These are phyloP conservation scores for Rhinogobius similis DNA, from an alignment of 2,113 vertebrate genomes.

Conservation along the genomic window DNA sequence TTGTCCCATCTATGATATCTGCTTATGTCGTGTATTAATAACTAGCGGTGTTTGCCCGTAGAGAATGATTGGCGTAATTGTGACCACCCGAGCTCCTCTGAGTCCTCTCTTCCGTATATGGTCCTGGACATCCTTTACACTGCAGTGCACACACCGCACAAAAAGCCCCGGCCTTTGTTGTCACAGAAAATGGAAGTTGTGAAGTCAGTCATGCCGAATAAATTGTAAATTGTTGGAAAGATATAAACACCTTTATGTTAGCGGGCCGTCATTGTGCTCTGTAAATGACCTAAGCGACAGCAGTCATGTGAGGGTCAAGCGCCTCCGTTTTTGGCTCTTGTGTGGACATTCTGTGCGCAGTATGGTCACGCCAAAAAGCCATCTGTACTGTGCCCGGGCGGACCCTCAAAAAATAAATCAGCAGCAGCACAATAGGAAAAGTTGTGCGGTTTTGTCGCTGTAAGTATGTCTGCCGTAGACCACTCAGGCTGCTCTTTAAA, in stretches of 20 bases:
- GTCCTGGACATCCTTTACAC: conserved; percentile 17
- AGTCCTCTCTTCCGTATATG: conserved; percentile 14
- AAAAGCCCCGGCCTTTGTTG: conserved; percentile 40
- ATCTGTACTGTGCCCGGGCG: background rate
- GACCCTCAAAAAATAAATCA: conserved; percentile 9
- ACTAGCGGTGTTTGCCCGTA: conserved; percentile 4
- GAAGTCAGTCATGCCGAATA: conserved; percentile 64
- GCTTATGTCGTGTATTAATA: conserved; percentile 3
- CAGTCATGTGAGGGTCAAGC: conserved; percentile 53
- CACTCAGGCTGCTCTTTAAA: conserved; percentile 1
- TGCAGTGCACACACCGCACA: conserved; percentile 11
- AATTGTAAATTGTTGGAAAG: conserved; percentile 66
- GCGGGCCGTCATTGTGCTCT: conserved; percentile 60
- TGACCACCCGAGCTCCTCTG: conserved; percentile 8
- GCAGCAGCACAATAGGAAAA: conserved; percentile 16
- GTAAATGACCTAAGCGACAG: conserved; percentile 57
- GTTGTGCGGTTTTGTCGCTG: conserved; percentile 2
- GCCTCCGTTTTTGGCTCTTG: conserved; percentile 38
- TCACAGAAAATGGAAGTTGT: conserved; percentile 39
- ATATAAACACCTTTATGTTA: conserved; percentile 61
- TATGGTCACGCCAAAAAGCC: conserved; percentile 5
- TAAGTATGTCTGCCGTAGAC: background rate
- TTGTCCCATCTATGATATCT: no score
- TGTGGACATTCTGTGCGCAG: conserved; percentile 18
- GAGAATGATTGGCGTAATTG: conserved; percentile 18